Conservation (phyloP, 1,140 invertebrate genomes). For the Scaptomyza pallida region DNA sequence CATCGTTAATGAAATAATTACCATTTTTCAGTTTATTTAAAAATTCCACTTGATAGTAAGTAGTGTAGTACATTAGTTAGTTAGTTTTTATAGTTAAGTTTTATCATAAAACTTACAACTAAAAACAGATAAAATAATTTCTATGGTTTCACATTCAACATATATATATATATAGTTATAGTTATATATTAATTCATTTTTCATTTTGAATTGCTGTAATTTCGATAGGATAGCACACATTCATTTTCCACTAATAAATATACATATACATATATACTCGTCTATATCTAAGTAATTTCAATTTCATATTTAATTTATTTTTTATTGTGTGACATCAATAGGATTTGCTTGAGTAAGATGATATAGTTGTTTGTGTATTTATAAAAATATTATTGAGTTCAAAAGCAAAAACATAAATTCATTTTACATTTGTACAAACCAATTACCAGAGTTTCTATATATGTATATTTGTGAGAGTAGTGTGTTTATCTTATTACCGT, state of each 20-base stretch:
- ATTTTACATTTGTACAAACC: slow-evolving; percentile 14
- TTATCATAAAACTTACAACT: slow-evolving; percentile 71
- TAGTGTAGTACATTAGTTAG: slow-evolving; percentile 76
- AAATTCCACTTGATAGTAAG: slow-evolving; percentile 72
- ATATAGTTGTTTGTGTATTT: slow-evolving; percentile 46
- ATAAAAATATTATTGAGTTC: slow-evolving; percentile 66
- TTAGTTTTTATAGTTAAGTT: slow-evolving; percentile 52
- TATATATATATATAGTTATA: slow-evolving; percentile 38
- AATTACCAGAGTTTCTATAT: slow-evolving; percentile 16
- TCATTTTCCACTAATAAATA: slow-evolving; percentile 31
- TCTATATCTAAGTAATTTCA: slow-evolving; percentile 35
- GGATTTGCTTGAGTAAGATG: slow-evolving; percentile 43
- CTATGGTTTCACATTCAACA: slow-evolving; percentile 73
- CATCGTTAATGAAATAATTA: slow-evolving; percentile 15
- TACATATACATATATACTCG: slow-evolving; percentile 29
- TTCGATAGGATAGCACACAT: slow-evolving; percentile 64
- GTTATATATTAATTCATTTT: slow-evolving; percentile 9
- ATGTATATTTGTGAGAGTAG: not conserved
- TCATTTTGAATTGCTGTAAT: slow-evolving; percentile 39
- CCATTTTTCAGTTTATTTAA: slow-evolving; percentile 60
- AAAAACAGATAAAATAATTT: slow-evolving; percentile 73
- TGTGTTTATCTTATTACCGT: slow-evolving; percentile 11
- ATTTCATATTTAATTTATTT: slow-evolving; percentile 18
- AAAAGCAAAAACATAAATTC: slow-evolving; percentile 22
- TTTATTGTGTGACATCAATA: slow-evolving; percentile 55